Evolutionary conservation across 1,140 invertebrate genomes (phyloP).

Genomic region (Listronotus bonariensis): DNA sequence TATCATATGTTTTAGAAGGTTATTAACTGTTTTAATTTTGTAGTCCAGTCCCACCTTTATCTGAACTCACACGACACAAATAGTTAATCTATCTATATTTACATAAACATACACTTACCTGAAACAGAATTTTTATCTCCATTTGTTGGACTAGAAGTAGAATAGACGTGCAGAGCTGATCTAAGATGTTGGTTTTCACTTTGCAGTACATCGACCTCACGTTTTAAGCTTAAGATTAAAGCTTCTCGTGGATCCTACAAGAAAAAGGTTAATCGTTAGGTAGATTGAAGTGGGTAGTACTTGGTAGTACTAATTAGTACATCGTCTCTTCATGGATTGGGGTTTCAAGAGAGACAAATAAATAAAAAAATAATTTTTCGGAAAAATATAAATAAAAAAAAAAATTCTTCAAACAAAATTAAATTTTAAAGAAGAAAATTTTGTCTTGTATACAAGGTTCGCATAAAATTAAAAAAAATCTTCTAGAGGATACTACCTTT

Average conservation of each 20-base stretch:
- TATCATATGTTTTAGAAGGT: no score
- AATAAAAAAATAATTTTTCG: no score
- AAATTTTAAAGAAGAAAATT: no score
- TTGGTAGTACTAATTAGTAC: no score
- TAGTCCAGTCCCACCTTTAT: conserved; percentile 17
- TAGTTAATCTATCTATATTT: background rate
- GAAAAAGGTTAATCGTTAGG: background rate
- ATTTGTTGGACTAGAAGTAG: conserved; percentile 15
- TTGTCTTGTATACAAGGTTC: no score
- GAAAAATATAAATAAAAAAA: no score
- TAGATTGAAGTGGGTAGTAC: background rate
- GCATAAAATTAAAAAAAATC: no score
- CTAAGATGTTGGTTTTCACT: conserved; percentile 90
- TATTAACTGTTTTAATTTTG: no score
- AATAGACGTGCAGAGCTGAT: conserved; percentile 61
- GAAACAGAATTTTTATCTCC: background rate
- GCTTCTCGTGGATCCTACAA: conserved; percentile 87
- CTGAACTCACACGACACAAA: background rate
- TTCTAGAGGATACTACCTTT: no score
- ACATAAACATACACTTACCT: conserved; percentile 8
- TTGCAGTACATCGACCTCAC: conserved; percentile 85
- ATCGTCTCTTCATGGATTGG: no score
- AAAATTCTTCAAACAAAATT: no score
- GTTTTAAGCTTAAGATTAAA: conserved; percentile 85
- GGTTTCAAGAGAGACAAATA: no score